Evolutionary conservation across 2,113 vertebrate species (phyloP).

Genomic region (Melanostigma gelatinosum): DNA sequence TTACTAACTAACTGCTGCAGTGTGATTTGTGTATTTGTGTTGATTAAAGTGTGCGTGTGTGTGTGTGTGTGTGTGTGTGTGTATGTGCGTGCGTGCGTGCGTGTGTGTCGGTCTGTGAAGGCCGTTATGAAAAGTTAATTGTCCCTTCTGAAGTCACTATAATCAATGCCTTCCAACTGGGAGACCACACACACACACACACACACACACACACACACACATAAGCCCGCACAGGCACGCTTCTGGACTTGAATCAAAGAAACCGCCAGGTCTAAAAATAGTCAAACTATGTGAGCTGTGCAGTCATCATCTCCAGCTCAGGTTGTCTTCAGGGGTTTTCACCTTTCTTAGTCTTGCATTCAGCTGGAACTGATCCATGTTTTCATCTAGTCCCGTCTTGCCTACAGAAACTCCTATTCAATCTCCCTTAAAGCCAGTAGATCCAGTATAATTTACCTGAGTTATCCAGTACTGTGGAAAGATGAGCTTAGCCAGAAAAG

Average conservation of each 20-base stretch:
- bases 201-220: constrained; percentile 41
- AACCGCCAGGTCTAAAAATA: constrained; percentile 59
- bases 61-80: constrained; percentile 35
- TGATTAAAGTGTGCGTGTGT: constrained; percentile 59
- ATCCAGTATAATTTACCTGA: constrained; percentile 12
- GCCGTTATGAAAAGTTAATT: constrained; percentile 65
- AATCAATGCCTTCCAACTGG: constrained; percentile 51
- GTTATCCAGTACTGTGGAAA: not conserved
- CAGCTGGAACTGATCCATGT: not conserved
- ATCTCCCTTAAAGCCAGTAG: constrained; percentile 33
- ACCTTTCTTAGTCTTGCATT: constrained; percentile 55
- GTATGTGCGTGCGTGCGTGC: constrained; percentile 43
- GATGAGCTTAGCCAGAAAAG: not conserved
- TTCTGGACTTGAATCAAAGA: constrained; percentile 39
- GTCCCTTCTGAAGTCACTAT: constrained; percentile 50
- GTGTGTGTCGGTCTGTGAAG: constrained; percentile 15
- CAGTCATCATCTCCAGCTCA: constrained; percentile 15
- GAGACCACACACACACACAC: constrained; percentile 61
- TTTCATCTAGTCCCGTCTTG: not conserved
- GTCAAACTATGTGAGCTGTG: constrained; percentile 28
- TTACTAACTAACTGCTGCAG: constrained; percentile 69
- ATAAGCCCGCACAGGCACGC: constrained; percentile 3
- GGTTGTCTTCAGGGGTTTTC: constrained; percentile 36
- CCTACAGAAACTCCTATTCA: not conserved
- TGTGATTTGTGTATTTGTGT: constrained; percentile 54